phyloP scores from a whole-genome alignment of 1,140 invertebrate genomes.

The Drosophila burlai region DNA sequence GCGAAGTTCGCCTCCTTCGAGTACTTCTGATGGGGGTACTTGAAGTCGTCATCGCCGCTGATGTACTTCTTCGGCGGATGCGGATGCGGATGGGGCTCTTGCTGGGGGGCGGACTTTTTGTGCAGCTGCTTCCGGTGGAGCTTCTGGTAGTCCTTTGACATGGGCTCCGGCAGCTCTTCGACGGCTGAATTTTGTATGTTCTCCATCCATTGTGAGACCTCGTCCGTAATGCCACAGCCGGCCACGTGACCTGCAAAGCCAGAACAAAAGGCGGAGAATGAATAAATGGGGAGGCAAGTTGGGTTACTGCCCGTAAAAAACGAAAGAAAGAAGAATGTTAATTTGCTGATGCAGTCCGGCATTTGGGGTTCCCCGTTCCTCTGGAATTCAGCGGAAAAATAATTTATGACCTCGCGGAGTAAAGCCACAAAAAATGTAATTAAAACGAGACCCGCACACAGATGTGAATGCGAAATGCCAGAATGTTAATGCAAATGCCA shows the following conservation, averaged over 20 bases:
- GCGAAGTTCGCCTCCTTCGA: conserved; percentile 84
- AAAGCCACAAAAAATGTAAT: conserved; percentile 79
- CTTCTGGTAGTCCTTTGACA: conserved; percentile 83
- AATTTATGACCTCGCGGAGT: conserved; percentile 74
- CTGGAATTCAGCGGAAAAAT: conserved; percentile 53
- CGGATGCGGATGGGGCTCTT: conserved; percentile 77
- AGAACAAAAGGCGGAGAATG: conserved; percentile 39
- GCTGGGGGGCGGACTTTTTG: conserved; percentile 69
- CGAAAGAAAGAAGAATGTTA: conserved; percentile 44
- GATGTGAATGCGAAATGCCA: conserved; percentile 23
- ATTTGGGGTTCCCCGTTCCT: conserved; percentile 20
- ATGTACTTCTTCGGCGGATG: conserved; percentile 85
- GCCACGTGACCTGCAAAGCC: conserved; percentile 89
- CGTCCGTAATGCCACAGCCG: conserved; percentile 94
- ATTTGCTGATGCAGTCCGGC: conserved; percentile 53
- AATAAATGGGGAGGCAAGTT: conserved; percentile 29
- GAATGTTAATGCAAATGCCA: conserved; percentile 74
- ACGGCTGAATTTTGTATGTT: conserved; percentile 94
- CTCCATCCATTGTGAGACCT: conserved; percentile 96
- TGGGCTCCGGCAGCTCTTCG: conserved; percentile 81
- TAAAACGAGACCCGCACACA: conserved; percentile 59
- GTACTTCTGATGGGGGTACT: conserved; percentile 85
- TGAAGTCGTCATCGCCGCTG: conserved; percentile 79
- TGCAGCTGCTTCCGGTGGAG: conserved; percentile 78
- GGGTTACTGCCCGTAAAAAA: conserved; percentile 34